Conservation (phyloP, 2,797 vertebrate species). For the Sphenodon punctatus region DNA sequence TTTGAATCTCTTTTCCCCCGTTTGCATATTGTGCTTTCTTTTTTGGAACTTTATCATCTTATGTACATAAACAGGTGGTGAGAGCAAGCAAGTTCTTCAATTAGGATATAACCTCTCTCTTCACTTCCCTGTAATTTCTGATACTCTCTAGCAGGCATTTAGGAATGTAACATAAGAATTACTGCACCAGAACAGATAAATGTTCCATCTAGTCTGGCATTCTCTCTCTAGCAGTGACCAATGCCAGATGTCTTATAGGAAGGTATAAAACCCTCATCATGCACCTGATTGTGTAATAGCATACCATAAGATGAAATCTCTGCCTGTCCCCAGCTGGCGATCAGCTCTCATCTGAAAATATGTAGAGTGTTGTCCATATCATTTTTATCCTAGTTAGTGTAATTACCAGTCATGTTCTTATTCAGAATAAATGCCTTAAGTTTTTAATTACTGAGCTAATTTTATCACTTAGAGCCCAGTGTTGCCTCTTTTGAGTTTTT, state of each 20-base stretch:
- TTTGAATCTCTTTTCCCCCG: conserved; percentile 47
- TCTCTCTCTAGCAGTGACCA: conserved; percentile 18
- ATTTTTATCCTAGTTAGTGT: conserved; percentile 54
- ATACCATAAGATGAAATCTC: conserved; percentile 10
- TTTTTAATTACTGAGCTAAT: conserved; percentile 37
- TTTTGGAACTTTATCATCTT: conserved; percentile 49
- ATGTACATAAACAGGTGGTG: conserved; percentile 57
- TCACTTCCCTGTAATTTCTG: conserved; percentile 41
- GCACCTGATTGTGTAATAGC: conserved; percentile 47
- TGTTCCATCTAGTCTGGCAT: conserved; percentile 45
- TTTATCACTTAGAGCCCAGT: conserved; percentile 4
- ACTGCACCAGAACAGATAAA: conserved; percentile 28
- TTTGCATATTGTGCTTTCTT: conserved; percentile 31
- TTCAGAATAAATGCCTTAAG: conserved; percentile 33
- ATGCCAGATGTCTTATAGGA: conserved; percentile 56
- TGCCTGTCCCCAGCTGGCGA: conserved; percentile 51
- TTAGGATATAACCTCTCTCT: conserved; percentile 44
- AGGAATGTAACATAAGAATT: conserved; percentile 28
- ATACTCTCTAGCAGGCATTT: conserved; percentile 32
- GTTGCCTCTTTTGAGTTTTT: not conserved
- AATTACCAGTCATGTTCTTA: conserved; percentile 50
- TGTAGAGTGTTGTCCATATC: conserved; percentile 41
- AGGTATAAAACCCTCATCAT: conserved; percentile 48
- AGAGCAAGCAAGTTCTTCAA: conserved; percentile 40
- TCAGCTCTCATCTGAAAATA: conserved; percentile 42